Evolutionary conservation across 2,797 vertebrate species (phyloP), one percentile per base, ranked within the genome.

Genomic region (Bovichtus variegatus): DNA sequence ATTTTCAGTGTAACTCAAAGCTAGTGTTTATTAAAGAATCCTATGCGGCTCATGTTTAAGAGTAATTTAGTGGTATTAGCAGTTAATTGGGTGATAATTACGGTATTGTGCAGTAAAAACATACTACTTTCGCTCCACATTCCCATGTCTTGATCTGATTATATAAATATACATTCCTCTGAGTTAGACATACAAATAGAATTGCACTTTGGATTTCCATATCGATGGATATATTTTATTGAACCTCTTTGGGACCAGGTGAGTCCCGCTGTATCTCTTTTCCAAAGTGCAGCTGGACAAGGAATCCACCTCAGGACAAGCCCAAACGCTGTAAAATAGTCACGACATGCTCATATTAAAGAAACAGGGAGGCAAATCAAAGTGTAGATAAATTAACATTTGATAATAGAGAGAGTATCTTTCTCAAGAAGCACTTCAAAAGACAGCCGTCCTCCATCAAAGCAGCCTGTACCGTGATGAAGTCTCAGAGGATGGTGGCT

Each of bases 401-500:
- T 5, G 3, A 44, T 69, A 40, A 70, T 49, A 62, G 12, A 16
- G 5, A 15, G 46, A 41, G n/a, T 34, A 16, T 46, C 9, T 43
- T 25, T 53, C 1, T 25, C 38, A 53, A 27, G n/a, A 43, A 60
- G 31, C 46, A 54, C 76, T 58, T 80, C 6, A 47, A 25, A 41
- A n/a, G 46, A 19, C 36, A 3, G 27, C 3, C 2, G 31, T 73
- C 36, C 19, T 58, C n/a, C 15, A 43, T 79, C 23, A 71, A 9
- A 64, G 41, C 66, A 21, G 53, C n/a, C 47, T 49, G 44, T 5
- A 15, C 46, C 15, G 31, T 50, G 76, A n/a, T 27, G 63, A 53
- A 2, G 44, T 82, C 77, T 78, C 70, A 34, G 83, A 69, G 80
- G 69, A 79, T 12, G 76, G 71, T 71, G 74, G 49, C 47, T 54